phyloP scores from a whole-genome alignment of 2,113 vertebrate genomes.

The Bombycilla garrulus region DNA sequence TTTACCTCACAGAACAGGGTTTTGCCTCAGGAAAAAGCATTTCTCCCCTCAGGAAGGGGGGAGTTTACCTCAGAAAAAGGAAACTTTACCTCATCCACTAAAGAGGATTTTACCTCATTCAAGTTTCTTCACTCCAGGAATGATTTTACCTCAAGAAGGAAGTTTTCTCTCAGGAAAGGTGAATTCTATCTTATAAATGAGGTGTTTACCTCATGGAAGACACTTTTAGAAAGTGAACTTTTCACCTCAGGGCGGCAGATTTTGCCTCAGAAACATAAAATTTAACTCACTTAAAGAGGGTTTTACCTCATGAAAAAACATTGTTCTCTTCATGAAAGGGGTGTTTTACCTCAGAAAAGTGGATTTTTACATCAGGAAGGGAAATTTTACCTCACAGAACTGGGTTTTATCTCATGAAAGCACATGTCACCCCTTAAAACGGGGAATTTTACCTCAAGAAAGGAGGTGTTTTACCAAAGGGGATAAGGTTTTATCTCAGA shows the following conservation, averaged over 20 bases:
- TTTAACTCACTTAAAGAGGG: too few relatives aligned
- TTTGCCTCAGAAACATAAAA: background rate
- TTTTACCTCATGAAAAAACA: background rate
- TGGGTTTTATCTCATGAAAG: background rate
- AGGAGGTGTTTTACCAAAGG: background rate
- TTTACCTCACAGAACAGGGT: background rate
- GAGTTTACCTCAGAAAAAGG: background rate
- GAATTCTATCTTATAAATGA: background rate
- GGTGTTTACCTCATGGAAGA: background rate
- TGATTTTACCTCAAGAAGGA: background rate
- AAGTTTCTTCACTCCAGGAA: background rate
- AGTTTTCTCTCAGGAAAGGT: background rate
- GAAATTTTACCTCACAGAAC: background rate
- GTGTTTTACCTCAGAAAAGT: background rate
- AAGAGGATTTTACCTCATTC: background rate
- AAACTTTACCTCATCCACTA: background rate
- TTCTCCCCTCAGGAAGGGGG: background rate
- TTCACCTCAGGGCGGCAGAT: background rate
- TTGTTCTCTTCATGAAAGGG: background rate
- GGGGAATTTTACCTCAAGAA: background rate
- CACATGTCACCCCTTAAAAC: fast-evolving
- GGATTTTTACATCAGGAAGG: too few relatives aligned
- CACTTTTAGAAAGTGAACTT: background rate
- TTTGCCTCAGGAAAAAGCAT: background rate
- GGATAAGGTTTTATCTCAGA: background rate